These are phyloP conservation scores for Monopis laevigella DNA, from an alignment of 2,888 invertebrate species.

Conservation along the genomic window DNA sequence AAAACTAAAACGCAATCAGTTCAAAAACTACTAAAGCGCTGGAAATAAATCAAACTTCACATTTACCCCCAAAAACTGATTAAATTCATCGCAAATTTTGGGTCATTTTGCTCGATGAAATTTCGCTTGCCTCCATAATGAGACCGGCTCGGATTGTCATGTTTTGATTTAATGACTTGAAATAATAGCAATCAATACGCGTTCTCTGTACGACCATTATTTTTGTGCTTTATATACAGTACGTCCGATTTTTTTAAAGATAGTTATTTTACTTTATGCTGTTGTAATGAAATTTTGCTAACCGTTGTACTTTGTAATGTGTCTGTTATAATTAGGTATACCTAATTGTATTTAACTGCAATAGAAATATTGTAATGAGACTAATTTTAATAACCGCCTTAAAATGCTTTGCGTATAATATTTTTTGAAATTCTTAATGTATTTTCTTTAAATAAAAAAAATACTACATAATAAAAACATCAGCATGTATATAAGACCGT, in stretches of 20 bases:
- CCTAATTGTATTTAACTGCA: conserved; percentile 1
- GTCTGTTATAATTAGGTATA: too few species aligned
- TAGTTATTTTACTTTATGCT: too few species aligned
- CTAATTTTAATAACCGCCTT: conserved; percentile 1
- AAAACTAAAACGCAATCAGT: conserved; percentile 45
- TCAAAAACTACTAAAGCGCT: conserved; percentile 44
- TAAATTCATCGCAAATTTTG: conserved; percentile 34
- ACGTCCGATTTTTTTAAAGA: conserved; percentile 16
- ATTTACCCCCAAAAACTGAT: conserved; percentile 32
- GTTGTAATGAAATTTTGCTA: too few species aligned
- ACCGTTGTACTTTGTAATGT: too few species aligned
- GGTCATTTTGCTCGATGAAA: conserved; percentile 12
- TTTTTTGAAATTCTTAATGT: neutral
- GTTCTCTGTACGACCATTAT: conserved; percentile 21
- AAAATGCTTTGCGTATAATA: too few species aligned
- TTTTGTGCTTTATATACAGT: conserved; percentile 27
- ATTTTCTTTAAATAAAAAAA: too few species aligned
- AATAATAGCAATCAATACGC: conserved; percentile 54
- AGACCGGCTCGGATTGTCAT: conserved; percentile 35
- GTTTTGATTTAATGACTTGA: conserved; percentile 58
- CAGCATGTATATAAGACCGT: conserved; percentile 26
- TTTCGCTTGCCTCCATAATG: conserved; percentile 31
- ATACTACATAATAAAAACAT: conserved; percentile 2
- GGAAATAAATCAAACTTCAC: conserved; percentile 44
- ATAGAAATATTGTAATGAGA: neutral